Base-by-base conservation (phyloP, 2,888 invertebrate species). In the Agrochola lychnidis region DNA sequence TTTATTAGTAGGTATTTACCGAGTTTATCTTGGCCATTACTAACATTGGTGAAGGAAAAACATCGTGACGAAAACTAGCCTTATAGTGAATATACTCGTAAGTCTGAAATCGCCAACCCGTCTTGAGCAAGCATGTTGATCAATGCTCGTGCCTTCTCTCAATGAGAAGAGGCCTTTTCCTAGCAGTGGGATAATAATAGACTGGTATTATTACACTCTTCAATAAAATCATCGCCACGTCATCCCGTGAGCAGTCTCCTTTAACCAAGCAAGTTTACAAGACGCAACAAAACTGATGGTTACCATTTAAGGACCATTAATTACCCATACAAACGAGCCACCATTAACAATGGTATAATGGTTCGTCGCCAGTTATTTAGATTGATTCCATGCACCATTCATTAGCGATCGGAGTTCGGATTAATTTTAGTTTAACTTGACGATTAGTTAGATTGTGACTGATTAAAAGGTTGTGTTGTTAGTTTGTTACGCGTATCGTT, bases 311-410 rank as follows among this genome's bases (percentile, higher is more conserved):
- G 84, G 79, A 70, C 76, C 83, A 92, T 93, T 91, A 90, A 91
- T 92, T 91, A 90, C 82, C 84, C 86, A 86, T 89, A 92, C 89
- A 91, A 92, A 91, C 90, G 87, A 87, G 74, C 76, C 79, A 66
- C 88, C 87, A 91, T 90, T 91, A 85, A 87, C 91, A 90, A 90
- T 89, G 82, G 85, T 86, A 87, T 91, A 89, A 90, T 89, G 82
- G 86, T 45, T 82, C 85, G 88, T 89, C 88, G 77, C 81, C 74
- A 64, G 80, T 81, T 84, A 87, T 88, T 81, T 87, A 86, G 88
- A 86, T 81, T 84, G 85, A 87, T 87, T 83, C 77, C 77, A 81
- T 87, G 75, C 83, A 81, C 81, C 86, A 78, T 86, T 87, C 84
- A 79, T 84, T 87, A 81, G 81, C 57, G 68, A 87, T 86, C 73